phyloP scores from a whole-genome alignment of 2,797 vertebrate species.

The Meriones psammophilus region DNA sequence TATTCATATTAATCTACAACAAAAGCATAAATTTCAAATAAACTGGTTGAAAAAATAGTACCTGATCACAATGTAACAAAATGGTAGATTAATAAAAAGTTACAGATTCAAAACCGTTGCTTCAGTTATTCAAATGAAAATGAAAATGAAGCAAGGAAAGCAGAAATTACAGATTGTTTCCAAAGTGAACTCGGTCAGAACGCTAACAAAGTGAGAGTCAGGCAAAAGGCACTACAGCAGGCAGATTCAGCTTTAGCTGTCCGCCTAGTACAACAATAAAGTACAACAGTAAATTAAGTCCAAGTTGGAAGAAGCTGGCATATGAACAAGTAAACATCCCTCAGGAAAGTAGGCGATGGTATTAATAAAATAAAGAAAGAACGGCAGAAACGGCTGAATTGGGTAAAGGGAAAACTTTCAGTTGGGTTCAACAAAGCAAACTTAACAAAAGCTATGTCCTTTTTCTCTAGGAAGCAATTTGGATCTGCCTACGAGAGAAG shows the following conservation, averaged over 20 bases:
- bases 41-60: neutral
- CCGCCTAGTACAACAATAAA: slow-evolving; percentile 15
- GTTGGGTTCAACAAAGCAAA: neutral
- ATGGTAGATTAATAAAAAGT: slow-evolving; percentile 22
- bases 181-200: neutral
- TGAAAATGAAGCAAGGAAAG: slow-evolving; percentile 13
- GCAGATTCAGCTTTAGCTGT: neutral
- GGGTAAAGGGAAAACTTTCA: neutral
- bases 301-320: neutral
- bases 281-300: neutral
- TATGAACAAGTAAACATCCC: neutral
- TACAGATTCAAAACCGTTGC: slow-evolving; percentile 45
- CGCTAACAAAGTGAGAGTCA: neutral
- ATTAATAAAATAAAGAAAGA: neutral
- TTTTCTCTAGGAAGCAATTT: neutral
- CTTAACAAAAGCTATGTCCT: neutral
- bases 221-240: neutral
- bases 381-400: slow-evolving; percentile 7
- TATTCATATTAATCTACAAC: neutral
- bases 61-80: neutral
- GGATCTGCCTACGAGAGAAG: neutral
- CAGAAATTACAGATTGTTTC: neutral
- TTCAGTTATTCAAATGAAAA: slow-evolving; percentile 29
- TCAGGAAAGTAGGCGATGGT: neutral
- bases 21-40: slow-evolving; percentile 34